Evolutionary conservation across 2,888 invertebrate genomes (phyloP).

Genomic region (Spodoptera picta): DNA sequence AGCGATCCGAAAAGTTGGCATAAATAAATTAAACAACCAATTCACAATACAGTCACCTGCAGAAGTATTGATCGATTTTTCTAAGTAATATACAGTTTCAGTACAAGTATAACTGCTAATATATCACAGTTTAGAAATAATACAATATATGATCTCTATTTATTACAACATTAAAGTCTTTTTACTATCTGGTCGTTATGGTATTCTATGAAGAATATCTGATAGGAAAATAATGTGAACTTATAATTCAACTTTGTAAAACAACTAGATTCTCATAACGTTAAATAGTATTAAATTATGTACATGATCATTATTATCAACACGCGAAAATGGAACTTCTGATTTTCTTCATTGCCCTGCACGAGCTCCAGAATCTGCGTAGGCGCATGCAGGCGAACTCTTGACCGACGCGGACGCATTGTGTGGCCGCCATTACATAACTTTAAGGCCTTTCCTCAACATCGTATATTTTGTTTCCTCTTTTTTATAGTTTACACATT

Average conservation of each 20-base stretch:
- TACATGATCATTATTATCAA: too few relatives aligned
- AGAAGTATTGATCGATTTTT: slow-evolving; percentile 15
- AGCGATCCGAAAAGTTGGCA: slow-evolving; percentile 45
- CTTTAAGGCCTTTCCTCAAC: slow-evolving; percentile 38
- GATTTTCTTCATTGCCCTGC: neutral
- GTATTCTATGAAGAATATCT: too few relatives aligned
- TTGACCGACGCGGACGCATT: slow-evolving; percentile 65
- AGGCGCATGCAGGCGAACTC: slow-evolving; percentile 60
- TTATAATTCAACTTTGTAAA: too few relatives aligned
- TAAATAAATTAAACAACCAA: slow-evolving; percentile 26
- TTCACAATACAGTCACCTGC: neutral
- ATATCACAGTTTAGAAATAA: too few relatives aligned
- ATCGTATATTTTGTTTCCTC: slow-evolving; percentile 43
- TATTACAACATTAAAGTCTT: too few relatives aligned
- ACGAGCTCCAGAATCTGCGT: slow-evolving; percentile 44
- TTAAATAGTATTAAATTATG: too few relatives aligned
- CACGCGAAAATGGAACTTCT: slow-evolving; percentile 15
- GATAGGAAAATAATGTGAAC: too few relatives aligned
- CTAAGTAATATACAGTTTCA: neutral
- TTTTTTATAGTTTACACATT: slow-evolving; percentile 25
- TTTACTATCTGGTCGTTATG: too few relatives aligned
- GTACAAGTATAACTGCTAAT: too few relatives aligned
- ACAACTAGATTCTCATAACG: too few relatives aligned
- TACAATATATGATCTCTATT: too few relatives aligned
- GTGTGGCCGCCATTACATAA: slow-evolving; percentile 62